These are phyloP conservation scores for Ruditapes philippinarum DNA, from an alignment of 1,140 invertebrate genomes.

Conservation along the genomic window DNA sequence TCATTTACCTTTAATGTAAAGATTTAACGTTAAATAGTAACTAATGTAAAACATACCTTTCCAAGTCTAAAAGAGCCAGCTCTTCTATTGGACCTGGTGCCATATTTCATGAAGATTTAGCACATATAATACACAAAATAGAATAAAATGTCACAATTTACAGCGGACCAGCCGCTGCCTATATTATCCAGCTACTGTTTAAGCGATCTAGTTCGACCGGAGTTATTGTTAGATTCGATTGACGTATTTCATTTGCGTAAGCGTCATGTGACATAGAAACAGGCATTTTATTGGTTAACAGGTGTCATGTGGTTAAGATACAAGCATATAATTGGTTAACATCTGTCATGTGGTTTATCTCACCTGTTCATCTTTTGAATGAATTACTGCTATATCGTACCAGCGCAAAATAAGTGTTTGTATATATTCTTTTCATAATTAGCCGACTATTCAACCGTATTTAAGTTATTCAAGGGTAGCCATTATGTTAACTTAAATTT, in stretches of 20 bases:
- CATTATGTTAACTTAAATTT: too few relatives aligned
- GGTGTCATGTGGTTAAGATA: slow-evolving; percentile 34
- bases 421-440: not conserved
- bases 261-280: slow-evolving; percentile 44
- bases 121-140: slow-evolving; percentile 54
- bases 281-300: not conserved
- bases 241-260: slow-evolving; percentile 65
- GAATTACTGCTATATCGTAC: not conserved
- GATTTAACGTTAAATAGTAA: not conserved
- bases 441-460: not conserved
- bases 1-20: not conserved
- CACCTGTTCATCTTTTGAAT: slow-evolving; percentile 30
- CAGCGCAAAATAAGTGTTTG: not conserved
- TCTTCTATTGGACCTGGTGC: slow-evolving; percentile 82
- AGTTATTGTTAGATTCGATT: slow-evolving; percentile 13
- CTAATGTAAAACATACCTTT: slow-evolving; percentile 76
- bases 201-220: not conserved
- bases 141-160: slow-evolving; percentile 35
- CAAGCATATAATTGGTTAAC: slow-evolving; percentile 5
- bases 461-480: too few relatives aligned
- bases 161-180: slow-evolving; percentile 71
- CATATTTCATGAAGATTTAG: slow-evolving; percentile 72
- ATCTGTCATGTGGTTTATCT: slow-evolving; percentile 28
- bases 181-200: slow-evolving; percentile 55
- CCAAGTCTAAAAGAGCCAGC: slow-evolving; percentile 80